phyloP scores from a whole-genome alignment of 2,797 vertebrate species.

The Tangara arthus region DNA sequence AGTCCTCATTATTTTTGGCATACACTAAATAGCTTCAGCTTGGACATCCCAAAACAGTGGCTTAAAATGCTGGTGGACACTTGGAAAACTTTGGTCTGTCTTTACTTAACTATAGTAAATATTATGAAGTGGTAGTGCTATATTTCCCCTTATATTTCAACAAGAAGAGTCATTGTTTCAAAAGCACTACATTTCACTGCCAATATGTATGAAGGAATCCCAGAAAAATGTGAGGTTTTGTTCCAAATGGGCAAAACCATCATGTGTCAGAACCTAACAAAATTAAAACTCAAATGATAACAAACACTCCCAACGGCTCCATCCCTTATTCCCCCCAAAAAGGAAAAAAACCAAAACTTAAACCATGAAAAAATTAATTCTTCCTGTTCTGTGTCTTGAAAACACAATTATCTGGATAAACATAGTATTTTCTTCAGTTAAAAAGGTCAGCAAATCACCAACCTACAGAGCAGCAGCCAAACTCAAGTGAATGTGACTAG shows the following conservation, averaged over 20 bases:
- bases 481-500: neutral
- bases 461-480: neutral
- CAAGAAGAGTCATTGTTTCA: conserved; percentile 3
- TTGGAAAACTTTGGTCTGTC: conserved; percentile 23
- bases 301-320: neutral
- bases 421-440: neutral
- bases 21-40: neutral
- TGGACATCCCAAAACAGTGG: neutral
- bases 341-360: neutral
- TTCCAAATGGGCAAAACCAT: neutral
- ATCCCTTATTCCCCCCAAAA: neutral
- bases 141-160: conserved; percentile 30
- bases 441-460: neutral
- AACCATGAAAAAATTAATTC: neutral
- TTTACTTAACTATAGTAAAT: conserved; percentile 45
- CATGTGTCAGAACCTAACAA: neutral
- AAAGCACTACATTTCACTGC: neutral
- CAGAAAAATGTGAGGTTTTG: conserved; percentile 2
- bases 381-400: neutral
- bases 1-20: conserved; percentile 33
- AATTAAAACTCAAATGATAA: neutral
- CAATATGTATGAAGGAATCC: neutral
- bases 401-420: neutral
- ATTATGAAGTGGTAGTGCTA: conserved; percentile 1
- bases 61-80: neutral